phyloP scores from a whole-genome alignment of 2,888 invertebrate species.

The Peribatodes rhomboidaria region DNA sequence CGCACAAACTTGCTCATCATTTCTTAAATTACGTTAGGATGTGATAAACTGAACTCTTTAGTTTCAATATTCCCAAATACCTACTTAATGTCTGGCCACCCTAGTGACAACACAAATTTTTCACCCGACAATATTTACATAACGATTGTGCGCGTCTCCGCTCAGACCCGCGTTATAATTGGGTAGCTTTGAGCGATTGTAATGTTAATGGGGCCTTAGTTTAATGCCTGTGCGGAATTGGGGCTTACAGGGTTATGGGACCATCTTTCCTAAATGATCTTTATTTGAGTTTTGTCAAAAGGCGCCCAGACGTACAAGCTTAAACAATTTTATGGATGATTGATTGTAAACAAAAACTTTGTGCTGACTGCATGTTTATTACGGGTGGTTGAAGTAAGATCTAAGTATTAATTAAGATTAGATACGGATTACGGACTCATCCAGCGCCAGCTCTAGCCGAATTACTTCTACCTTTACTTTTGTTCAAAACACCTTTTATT shows the following conservation, averaged over 20 bases:
- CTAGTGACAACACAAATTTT: slow-evolving; percentile 44
- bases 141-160: slow-evolving; percentile 40
- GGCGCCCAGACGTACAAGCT: neutral
- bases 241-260: slow-evolving; percentile 35
- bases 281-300: slow-evolving; percentile 14
- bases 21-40: no score
- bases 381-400: no score
- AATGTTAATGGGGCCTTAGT: slow-evolving; percentile 46
- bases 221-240: slow-evolving; percentile 46
- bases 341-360: neutral
- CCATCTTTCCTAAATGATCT: slow-evolving; percentile 22
- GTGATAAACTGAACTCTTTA: no score
- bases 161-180: slow-evolving; percentile 41
- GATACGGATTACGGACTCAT: no score
- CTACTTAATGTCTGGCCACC: slow-evolving; percentile 13
- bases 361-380: no score
- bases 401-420: no score
- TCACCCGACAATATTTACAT: slow-evolving; percentile 47
- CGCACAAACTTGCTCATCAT: no score
- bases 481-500: no score
- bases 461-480: no score
- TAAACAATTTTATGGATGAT: no score
- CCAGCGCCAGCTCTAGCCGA: no score
- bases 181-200: slow-evolving; percentile 47
- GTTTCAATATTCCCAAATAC: neutral